Base-by-base conservation (phyloP, 1,140 invertebrate species). In the Lepidostoma basale region DNA sequence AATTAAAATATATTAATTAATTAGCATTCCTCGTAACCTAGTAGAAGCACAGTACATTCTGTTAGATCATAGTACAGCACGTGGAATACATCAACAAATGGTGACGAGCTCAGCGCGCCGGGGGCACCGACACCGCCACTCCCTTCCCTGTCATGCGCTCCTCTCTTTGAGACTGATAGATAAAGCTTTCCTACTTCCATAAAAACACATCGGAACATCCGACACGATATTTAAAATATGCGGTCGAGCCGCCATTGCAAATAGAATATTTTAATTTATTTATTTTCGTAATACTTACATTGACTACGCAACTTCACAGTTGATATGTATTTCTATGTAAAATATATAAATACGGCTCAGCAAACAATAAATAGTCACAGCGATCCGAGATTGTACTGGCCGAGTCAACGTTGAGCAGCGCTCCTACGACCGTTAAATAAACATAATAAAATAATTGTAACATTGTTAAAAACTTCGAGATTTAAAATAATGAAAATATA, bases 241-340 rank as follows among this genome's bases (percentile, higher is more conserved):
- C n/a, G n/a, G n/a, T n/a, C n/a, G n/a, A n/a, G n/a, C n/a, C n/a
- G n/a, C n/a, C n/a, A n/a, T n/a, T n/a, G n/a, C 39, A 20, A 56
- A 56, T 20, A 36, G 36, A 56, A 56, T 56, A 56, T 56, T 16
- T 60, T 14, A 18, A 60, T 14, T n/a, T 12, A 60, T 22, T 33
- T 6, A n/a, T 42, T 14, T 30, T 5, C 22, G 14, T 42, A 42
- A 60, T 60, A 28, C 56, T 60, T 60, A 44, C 26, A 60, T 60
- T 42, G 23, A 56, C 28, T 56, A 56, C 18, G 26, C 62, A 64
- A 52, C 44, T 52, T 64, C 20, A 49, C 28, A 52, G 62, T 49
- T 33, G 62, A 64, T 64, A 64, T 64, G 62, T 64, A 64, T 64
- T 64, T 62, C 45, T 39, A 64, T 36, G 45, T 10, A 6, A 52